A percentile compares a stretch with the other conserved stretches of the same genome.
Evolutionary conservation across 2,888 invertebrate species (phyloP).

Genomic region (Metopia argyrocephala): DNA sequence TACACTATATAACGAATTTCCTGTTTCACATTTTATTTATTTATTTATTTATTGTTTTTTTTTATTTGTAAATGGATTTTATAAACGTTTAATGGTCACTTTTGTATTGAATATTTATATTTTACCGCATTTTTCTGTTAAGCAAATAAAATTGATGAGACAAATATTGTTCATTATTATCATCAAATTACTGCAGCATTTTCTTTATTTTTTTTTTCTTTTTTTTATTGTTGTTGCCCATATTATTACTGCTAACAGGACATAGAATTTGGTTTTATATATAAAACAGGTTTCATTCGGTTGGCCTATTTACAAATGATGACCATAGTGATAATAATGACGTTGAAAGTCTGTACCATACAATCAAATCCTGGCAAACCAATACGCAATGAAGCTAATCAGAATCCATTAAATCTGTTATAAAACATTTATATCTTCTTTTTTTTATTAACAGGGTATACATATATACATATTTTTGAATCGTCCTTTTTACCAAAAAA

Average conservation of each 20-base stretch:
- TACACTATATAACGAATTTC: conserved; percentile 44
- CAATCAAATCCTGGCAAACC: conserved; percentile 48
- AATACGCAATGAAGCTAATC: conserved; percentile 67
- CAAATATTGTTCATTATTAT: neutral
- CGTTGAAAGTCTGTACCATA: conserved; percentile 13
- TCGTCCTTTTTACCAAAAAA: no score
- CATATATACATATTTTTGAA: no score
- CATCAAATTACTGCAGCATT: conserved; percentile 57
- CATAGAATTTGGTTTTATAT: no score
- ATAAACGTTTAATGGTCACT: conserved; percentile 48
- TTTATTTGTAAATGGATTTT: conserved; percentile 19
- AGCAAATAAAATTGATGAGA: neutral
- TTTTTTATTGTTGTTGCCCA: neutral
- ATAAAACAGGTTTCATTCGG: no score
- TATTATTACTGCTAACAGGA: neutral
- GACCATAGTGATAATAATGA: conserved; percentile 21
- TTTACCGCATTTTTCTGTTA: conserved; percentile 60
- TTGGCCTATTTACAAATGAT: conserved; percentile 10
- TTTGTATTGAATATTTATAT: conserved; percentile 62
- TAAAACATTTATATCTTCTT: conserved; percentile 14
- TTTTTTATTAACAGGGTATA: conserved; percentile 23
- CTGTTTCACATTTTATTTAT: no score
- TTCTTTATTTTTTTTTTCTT: neutral
- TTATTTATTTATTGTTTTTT: no score
- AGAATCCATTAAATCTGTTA: conserved; percentile 64